A percentile compares a stretch with the other conserved stretches of the same genome.
These are phyloP conservation scores for Silurus aristotelis DNA, from an alignment of 2,797 vertebrate species.

Conservation along the genomic window DNA sequence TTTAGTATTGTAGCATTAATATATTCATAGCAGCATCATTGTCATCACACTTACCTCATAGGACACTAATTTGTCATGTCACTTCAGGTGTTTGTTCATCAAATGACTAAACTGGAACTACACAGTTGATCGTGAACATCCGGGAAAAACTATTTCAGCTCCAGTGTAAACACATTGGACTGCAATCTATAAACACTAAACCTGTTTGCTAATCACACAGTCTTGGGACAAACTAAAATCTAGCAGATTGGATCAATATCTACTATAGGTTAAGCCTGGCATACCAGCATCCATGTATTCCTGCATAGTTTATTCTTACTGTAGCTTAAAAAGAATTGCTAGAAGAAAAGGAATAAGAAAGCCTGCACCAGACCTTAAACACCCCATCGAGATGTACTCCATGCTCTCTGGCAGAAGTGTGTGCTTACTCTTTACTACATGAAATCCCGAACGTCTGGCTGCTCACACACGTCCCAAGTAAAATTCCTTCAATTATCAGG, in stretches of 20 bases:
- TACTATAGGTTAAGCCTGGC: constrained; percentile 54
- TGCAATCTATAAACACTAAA: not conserved
- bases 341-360: constrained; percentile 63
- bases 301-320: constrained; percentile 68
- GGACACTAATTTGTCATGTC: not conserved
- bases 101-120: not conserved
- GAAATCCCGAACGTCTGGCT: not conserved
- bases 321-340: constrained; percentile 71
- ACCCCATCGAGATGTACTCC: not conserved
- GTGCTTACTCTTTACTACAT: not conserved
- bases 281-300: constrained; percentile 68
- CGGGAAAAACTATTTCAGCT: not conserved
- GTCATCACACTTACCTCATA: not conserved
- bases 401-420: not conserved
- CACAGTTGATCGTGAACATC: not conserved
- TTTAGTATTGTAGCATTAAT: not conserved
- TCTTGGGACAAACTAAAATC: not conserved
- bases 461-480: not conserved
- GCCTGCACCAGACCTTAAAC: not conserved
- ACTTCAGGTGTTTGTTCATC: not conserved
- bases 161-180: not conserved
- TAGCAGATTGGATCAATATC: not conserved
- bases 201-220: not conserved
- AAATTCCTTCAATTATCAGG: not conserved
- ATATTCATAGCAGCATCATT: not conserved